Evolutionary conservation across 2,797 vertebrate genomes (phyloP).

Genomic region (Schizothorax lantsangensis): DNA sequence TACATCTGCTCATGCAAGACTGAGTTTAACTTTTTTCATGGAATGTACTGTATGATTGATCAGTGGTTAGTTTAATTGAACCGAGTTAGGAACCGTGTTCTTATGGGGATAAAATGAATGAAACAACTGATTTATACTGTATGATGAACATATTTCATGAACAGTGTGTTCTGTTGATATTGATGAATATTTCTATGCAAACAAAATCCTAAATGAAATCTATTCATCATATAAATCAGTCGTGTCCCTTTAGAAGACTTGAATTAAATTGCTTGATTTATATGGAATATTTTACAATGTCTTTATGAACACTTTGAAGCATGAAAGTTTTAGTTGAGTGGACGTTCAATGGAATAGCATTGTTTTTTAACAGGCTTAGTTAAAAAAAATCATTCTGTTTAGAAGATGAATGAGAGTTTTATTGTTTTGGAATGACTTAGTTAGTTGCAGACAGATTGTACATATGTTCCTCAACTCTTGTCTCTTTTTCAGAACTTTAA

Average conservation of each 20-base stretch:
- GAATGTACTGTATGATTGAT: conserved; percentile 49
- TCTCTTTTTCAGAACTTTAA: background rate
- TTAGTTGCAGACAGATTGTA: background rate
- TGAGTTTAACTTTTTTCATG: conserved; percentile 65
- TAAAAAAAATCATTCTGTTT: background rate
- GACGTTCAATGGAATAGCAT: background rate
- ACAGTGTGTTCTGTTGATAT: background rate
- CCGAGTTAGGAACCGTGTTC: conserved; percentile 60
- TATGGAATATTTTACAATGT: background rate
- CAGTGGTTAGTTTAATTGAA: conserved; percentile 64
- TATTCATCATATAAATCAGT: background rate
- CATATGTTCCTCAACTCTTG: background rate
- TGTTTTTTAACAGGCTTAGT: too few relatives aligned
- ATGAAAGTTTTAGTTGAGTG: background rate
- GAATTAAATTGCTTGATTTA: background rate
- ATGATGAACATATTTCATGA: background rate
- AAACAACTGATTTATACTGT: background rate
- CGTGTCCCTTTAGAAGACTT: background rate
- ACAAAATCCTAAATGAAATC: background rate
- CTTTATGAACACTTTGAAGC: background rate
- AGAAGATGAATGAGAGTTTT: background rate
- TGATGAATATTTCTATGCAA: background rate
- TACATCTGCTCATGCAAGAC: conserved; percentile 56
- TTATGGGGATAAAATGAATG: background rate
- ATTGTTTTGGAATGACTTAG: background rate